Percentiles rank a stretch among this genome's conserved stretches.
phyloP scores from a whole-genome alignment of 2,888 invertebrate genomes.

The Parnassius glacialis region DNA sequence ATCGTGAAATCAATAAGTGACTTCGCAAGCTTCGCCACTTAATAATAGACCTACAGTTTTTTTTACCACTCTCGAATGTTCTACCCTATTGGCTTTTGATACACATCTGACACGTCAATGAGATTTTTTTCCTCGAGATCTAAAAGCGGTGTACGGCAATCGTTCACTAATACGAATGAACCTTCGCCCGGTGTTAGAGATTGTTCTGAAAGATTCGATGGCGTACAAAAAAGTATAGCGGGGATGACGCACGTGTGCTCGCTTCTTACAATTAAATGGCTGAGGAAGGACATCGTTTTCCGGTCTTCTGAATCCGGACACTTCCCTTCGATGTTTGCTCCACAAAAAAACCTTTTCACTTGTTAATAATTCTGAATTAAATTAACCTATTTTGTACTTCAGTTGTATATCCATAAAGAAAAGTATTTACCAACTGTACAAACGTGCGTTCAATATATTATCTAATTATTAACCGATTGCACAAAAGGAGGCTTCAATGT shows the following conservation, averaged over 20 bases:
- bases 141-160: not conserved
- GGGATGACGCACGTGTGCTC: not conserved
- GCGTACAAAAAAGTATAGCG: not conserved
- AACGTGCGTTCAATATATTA: too few species aligned
- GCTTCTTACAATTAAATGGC: not conserved
- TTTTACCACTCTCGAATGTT: not conserved
- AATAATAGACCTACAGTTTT: not conserved
- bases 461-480: too few species aligned
- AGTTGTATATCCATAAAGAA: too few species aligned
- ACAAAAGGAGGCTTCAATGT: too few species aligned
- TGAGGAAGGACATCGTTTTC: not conserved
- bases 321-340: not conserved
- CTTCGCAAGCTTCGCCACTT: too few species aligned
- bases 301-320: not conserved
- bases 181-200: not conserved
- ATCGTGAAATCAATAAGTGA: too few species aligned
- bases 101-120: not conserved
- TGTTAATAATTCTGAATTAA: not conserved
- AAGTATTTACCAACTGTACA: too few species aligned
- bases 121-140: not conserved
- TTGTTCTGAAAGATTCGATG: not conserved
- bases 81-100: not conserved
- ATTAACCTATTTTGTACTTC: not conserved
- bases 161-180: not conserved
- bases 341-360: not conserved